Evolutionary conservation across 1,140 invertebrate genomes (phyloP).

Genomic region (Piezodorus guildinii): DNA sequence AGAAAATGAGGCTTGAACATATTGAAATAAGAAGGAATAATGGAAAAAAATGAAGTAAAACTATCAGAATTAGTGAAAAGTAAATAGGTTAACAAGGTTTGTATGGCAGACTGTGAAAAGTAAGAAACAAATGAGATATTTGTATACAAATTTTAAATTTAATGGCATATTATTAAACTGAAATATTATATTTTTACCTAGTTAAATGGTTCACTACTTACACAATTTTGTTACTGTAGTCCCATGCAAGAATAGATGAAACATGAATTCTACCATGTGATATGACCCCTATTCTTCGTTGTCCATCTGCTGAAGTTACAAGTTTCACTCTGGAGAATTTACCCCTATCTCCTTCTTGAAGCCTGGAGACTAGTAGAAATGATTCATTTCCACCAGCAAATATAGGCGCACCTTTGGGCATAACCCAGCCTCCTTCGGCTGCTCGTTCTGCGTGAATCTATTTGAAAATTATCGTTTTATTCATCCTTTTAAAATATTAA

Average conservation of each 20-base stretch:
- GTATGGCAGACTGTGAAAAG: no score
- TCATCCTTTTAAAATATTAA: no score
- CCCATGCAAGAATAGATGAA: conserved; percentile 69
- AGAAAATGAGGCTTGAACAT: no score
- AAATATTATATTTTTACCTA: no score
- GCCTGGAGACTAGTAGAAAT: conserved; percentile 69
- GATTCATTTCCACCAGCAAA: conserved; percentile 71
- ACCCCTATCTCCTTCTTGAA: conserved; percentile 67
- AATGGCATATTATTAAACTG: no score
- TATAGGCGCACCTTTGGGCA: conserved; percentile 68
- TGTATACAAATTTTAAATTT: no score
- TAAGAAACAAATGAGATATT: no score
- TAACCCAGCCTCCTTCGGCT: conserved; percentile 69
- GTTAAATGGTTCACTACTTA: conserved; percentile 37
- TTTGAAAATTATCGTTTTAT: conserved; percentile 17
- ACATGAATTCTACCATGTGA: conserved; percentile 83
- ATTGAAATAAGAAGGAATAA: no score
- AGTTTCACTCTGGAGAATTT: conserved; percentile 83
- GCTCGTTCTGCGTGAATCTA: conserved; percentile 68
- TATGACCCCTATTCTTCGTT: conserved; percentile 69
- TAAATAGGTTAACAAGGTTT: no score
- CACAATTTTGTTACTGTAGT: conserved; percentile 67
- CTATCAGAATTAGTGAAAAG: no score
- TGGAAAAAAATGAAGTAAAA: no score
- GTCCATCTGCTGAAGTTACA: conserved; percentile 51